Conservation (phyloP, 2,888 invertebrate species). For the Dysmachus trigonus region DNA sequence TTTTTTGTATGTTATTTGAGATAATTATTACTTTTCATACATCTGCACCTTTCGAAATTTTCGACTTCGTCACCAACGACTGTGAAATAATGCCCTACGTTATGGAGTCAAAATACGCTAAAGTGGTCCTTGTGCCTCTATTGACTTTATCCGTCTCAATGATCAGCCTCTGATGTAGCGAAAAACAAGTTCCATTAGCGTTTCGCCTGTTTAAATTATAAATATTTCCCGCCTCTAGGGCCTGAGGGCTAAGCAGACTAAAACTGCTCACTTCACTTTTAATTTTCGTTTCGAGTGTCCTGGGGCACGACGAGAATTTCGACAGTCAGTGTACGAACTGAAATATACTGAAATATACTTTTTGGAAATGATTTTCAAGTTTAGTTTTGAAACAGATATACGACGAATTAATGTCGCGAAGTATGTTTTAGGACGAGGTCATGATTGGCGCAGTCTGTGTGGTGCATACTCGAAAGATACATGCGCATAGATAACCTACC, state of each 20-base stretch:
- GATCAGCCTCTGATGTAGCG: conserved; percentile 32
- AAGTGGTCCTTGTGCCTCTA: conserved; percentile 11
- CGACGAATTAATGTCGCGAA: neutral
- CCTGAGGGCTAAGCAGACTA: neutral
- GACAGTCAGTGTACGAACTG: no score
- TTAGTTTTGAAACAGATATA: neutral
- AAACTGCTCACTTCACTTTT: neutral
- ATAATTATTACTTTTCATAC: conserved; percentile 42
- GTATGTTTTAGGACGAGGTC: neutral
- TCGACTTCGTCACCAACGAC: conserved; percentile 3
- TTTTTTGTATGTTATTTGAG: conserved; percentile 21
- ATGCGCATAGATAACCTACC: neutral
- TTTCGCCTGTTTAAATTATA: conserved; percentile 5
- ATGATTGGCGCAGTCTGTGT: neutral
- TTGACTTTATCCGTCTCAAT: conserved; percentile 38
- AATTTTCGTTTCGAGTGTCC: neutral
- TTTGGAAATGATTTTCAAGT: neutral
- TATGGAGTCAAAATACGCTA: conserved; percentile 32
- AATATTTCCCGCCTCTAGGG: neutral
- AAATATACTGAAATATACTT: neutral
- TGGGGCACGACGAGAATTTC: neutral
- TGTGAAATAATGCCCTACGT: conserved; percentile 3
- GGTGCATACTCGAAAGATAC: neutral
- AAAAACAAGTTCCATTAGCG: conserved; percentile 29
- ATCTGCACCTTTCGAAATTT: conserved; percentile 35